These are phyloP conservation scores for Sesamia inferens DNA, from an alignment of 2,888 invertebrate species.

Conservation along the genomic window DNA sequence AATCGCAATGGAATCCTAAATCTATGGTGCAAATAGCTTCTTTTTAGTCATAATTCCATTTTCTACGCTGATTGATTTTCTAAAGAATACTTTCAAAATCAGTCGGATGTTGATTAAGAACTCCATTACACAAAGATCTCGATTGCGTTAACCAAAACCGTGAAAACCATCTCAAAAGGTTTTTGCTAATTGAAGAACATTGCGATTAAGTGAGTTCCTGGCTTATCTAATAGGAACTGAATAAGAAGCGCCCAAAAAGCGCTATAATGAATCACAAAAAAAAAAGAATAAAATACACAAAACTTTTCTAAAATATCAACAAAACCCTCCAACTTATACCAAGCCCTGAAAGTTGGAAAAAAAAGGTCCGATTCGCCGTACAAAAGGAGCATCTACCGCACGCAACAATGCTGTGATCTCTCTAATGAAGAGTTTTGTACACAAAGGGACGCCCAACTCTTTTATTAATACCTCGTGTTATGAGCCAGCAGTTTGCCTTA, in stretches of 20 bases:
- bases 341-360: constrained; percentile 67
- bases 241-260: neutral
- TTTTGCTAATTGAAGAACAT: neutral
- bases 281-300: constrained; percentile 7
- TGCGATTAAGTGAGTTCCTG: neutral
- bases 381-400: constrained; percentile 77
- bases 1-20: too few relatives aligned
- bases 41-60: neutral
- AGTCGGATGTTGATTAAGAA: neutral
- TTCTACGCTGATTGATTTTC: neutral
- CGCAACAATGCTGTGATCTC: constrained; percentile 86
- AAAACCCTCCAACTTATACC: constrained; percentile 62
- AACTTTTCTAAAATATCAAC: constrained; percentile 51
- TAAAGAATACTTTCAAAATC: neutral
- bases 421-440: constrained; percentile 89
- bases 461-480: constrained; percentile 84
- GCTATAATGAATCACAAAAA: neutral
- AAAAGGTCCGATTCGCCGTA: constrained; percentile 74
- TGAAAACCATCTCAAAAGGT: constrained; percentile 9
- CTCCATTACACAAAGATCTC: neutral
- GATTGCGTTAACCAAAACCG: neutral
- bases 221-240: neutral
- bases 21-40: neutral
- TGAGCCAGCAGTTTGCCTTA: constrained; percentile 62
- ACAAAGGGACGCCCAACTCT: constrained; percentile 84